Conservation (phyloP, 30 jellyfish, hydroid and myxozoan genomes). For the Chrysaora quinquecirrha region DNA sequence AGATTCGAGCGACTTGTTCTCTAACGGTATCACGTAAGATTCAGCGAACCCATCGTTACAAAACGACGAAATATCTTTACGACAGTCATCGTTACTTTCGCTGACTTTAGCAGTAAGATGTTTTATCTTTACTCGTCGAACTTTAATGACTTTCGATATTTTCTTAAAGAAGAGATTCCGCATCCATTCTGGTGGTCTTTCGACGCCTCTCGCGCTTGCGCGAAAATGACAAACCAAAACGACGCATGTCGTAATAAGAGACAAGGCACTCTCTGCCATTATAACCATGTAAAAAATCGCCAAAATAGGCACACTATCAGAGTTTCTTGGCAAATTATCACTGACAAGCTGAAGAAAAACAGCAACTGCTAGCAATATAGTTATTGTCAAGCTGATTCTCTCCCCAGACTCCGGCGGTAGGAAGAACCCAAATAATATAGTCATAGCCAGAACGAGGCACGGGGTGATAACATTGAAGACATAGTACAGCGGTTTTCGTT, state of each 20-base stretch:
- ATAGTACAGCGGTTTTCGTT: constrained; percentile 88
- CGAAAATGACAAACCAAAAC: constrained; percentile 82
- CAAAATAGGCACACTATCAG: constrained; percentile 86
- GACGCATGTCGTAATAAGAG: constrained; percentile 83
- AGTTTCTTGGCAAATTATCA: constrained; percentile 84
- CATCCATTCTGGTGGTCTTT: constrained; percentile 86
- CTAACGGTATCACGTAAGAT: constrained; percentile 60
- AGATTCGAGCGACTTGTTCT: constrained; percentile 23
- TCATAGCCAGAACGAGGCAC: constrained; percentile 75
- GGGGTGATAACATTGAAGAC: constrained; percentile 89
- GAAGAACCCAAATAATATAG: constrained; percentile 83
- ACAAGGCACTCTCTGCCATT: constrained; percentile 93
- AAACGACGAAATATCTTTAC: constrained; percentile 6
- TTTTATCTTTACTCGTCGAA: constrained; percentile 20
- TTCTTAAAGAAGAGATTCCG: constrained; percentile 54
- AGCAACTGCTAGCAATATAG: constrained; percentile 92
- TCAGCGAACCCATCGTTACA: constrained; percentile 70
- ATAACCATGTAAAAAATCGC: constrained; percentile 86
- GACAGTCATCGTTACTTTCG: background rate
- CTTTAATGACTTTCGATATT: constrained; percentile 51
- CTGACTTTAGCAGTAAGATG: background rate
- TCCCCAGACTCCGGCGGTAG: constrained; percentile 98
- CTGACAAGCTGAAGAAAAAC: constrained; percentile 89
- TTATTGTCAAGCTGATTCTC: constrained; percentile 83
- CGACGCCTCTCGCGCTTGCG: constrained; percentile 67